Base-by-base conservation (phyloP, 2,888 invertebrate species). In the Caenorhabditis sp. region DNA sequence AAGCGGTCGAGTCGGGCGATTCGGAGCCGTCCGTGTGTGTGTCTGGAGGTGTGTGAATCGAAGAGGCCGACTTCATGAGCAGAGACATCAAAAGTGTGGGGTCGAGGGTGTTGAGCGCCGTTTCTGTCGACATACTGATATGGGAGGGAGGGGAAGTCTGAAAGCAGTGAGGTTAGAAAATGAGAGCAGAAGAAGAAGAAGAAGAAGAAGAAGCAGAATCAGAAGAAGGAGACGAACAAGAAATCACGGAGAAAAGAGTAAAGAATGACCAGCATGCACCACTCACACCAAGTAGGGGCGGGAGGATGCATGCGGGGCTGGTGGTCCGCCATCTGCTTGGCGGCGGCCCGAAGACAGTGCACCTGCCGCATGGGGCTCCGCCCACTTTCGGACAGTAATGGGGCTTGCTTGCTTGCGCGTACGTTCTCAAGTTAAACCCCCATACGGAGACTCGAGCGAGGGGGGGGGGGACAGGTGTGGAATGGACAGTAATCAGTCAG, bases 1-100 rank as follows among this genome's bases (percentile, higher is more conserved):
- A 66, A 11, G 61, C 61, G 5, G 62, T 75, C 17, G 75, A 61
- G 20, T 72, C 72, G 4, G 72, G 72, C 7, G 72, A 73, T 1
- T 56, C 41, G 27, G 58, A 58, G 37, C 72, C 72, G 17, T 65
- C 63, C 1, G 63, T 59, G 30, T 73, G 63, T 2, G 63, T 63
- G 52, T 73, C 72, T 24, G 56, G 43, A 8, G 72, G 72, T 17
- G 61, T 55, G 11, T 48, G 26, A 15, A 43, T 39, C 1, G 53
- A 43, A 5, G 48, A 9, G 2, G 63, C 26, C 0, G 72, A 48
- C 1, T 43, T 37, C 52, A 59, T 50, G 20, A 73, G 52, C 8
- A 73, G 27, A 13, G 72, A 52, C 63, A 73, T 65, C 17, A 73
- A 13, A 7, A 56, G 2, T 15, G 22, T 11, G n/a, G 72, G 58